These are phyloP conservation scores for Prenolepis imparis DNA, from an alignment of 2,888 invertebrate species.

Conservation along the genomic window DNA sequence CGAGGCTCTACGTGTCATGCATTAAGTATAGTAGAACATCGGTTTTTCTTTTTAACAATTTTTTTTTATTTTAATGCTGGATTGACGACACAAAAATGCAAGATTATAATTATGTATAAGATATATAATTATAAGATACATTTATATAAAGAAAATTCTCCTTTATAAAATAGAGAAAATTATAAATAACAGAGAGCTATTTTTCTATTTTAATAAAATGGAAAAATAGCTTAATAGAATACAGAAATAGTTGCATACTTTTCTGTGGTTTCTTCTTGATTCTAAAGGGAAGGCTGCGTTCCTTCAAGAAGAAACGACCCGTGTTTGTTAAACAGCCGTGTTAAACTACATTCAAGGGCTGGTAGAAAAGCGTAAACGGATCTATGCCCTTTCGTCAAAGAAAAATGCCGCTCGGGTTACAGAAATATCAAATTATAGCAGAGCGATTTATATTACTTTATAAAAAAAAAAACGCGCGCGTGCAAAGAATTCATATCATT, in stretches of 20 bases:
- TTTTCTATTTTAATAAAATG: too few relatives aligned
- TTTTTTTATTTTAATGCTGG: background rate
- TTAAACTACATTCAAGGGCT: slow-evolving; percentile 6
- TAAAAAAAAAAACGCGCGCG: background rate
- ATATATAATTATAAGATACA: too few relatives aligned
- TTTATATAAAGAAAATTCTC: background rate
- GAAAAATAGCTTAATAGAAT: background rate
- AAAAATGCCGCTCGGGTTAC: background rate
- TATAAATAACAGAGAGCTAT: background rate
- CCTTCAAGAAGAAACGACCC: background rate
- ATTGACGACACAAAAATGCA: background rate
- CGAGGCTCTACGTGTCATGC: background rate
- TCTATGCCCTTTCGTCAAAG: background rate
- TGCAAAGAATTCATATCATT: background rate
- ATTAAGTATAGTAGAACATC: background rate
- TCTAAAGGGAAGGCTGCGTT: background rate
- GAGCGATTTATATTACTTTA: too few relatives aligned
- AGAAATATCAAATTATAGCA: slow-evolving; percentile 35
- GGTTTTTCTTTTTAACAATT: background rate
- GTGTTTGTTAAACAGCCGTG: background rate
- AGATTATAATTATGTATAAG: background rate
- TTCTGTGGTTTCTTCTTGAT: slow-evolving; percentile 2
- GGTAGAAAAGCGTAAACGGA: background rate
- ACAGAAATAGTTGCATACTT: background rate
- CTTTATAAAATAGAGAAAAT: background rate